Base-by-base conservation (phyloP, 2,888 invertebrate genomes). In the Allophyes oxyacanthae region DNA sequence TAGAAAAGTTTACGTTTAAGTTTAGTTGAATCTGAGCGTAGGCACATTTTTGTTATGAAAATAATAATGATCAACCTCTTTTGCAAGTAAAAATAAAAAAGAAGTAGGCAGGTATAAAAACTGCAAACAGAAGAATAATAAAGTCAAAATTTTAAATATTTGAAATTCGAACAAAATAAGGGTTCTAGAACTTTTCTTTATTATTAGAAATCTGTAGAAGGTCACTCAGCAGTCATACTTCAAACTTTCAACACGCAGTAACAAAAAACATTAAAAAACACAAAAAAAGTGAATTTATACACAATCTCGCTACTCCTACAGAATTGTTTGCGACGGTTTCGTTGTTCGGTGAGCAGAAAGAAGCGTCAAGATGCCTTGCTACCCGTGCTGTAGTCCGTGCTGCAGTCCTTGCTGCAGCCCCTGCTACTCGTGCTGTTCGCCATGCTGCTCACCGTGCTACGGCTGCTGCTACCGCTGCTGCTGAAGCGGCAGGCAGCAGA, bases 361-460 rank as follows among this genome's bases (percentile, higher is more conserved):
- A 40, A 41, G 7, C 14, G 10, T 41, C 53, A 79, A 78, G 66
- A 81, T 83, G 87, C 87, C 87, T 86, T 80, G 66, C 73, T 61
- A 66, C 14, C 58, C 78, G 3, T 80, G 79, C 51, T 84, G 74
- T 61, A 64, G 72, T 20, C 76, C 84, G 0, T 83, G 83, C 78
- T 83, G 82, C 61, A 72, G 76, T 25, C 82, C 86, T 0, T 82
- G 84, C 58, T 83, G 83, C 25, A 1, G 62, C 52, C 71, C 82
- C 0, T 81, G 75, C 72, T 84, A 83, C 55, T 63, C 78, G 25
- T 81, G 72, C 70, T 85, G 83, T 59, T 63, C 78, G 3, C 82
- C 88, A 9, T 87, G 86, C 72, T 85, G 79, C 66, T 77, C 78
- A 1, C 81, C 84, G 14, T 86, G 84, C 74, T 81, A 71, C 38